These are phyloP conservation scores for Malurus leucopterus DNA, from an alignment of 2,797 vertebrate species.

Conservation along the genomic window DNA sequence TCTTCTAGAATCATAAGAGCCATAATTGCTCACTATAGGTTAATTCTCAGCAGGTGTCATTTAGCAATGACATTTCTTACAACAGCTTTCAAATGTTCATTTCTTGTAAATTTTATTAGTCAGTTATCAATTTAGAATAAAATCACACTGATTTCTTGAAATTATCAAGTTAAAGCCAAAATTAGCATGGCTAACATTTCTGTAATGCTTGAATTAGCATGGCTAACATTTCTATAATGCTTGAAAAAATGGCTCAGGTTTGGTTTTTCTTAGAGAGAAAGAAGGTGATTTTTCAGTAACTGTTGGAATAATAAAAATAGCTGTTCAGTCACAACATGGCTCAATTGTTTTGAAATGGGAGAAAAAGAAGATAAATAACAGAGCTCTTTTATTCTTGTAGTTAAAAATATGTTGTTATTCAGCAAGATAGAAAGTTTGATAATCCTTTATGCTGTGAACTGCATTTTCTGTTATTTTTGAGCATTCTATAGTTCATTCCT, in stretches of 20 bases:
- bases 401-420: neutral
- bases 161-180: neutral
- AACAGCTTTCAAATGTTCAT: neutral
- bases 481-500: neutral
- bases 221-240: neutral
- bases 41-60: neutral
- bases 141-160: neutral
- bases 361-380: neutral
- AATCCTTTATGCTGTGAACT: neutral
- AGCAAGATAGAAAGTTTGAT: neutral
- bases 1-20: neutral
- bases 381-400: neutral
- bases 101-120: neutral
- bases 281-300: neutral
- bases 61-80: neutral
- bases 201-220: neutral
- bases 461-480: neutral
- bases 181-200: neutral
- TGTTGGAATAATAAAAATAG: neutral
- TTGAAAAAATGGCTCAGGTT: neutral
- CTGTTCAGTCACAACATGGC: neutral
- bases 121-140: neutral
- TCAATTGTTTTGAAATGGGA: neutral
- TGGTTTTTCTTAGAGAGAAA: neutral
- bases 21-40: neutral